Percentiles rank a stretch among this genome's conserved stretches.
Evolutionary conservation across 2,113 vertebrate species (phyloP).

Genomic region (Psophia crepitans): DNA sequence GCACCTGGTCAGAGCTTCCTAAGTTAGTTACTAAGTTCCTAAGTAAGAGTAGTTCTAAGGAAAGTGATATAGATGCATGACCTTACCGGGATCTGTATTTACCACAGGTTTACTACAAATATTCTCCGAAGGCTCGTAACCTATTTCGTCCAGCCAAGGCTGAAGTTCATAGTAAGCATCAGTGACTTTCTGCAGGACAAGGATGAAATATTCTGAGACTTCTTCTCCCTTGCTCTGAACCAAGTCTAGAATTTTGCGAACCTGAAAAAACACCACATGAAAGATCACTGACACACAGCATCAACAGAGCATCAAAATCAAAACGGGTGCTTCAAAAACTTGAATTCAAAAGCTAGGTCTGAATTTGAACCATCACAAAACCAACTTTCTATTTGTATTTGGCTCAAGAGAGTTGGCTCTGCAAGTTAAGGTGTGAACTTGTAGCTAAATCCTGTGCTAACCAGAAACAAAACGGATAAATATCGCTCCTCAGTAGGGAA

Average conservation of each 20-base stretch:
- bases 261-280: constrained; percentile 66
- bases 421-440: background rate
- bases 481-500: background rate
- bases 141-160: constrained; percentile 85
- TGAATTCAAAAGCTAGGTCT: background rate
- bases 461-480: background rate
- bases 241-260: constrained; percentile 90
- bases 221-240: constrained; percentile 94
- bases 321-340: background rate
- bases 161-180: constrained; percentile 89
- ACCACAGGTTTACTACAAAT: constrained; percentile 75
- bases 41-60: background rate
- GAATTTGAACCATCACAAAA: background rate
- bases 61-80: background rate
- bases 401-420: background rate
- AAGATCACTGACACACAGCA: background rate
- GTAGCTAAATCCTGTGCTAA: background rate
- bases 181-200: constrained; percentile 80
- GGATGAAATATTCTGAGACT: constrained; percentile 84
- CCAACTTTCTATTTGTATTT: background rate
- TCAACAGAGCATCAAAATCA: background rate
- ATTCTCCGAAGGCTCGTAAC: constrained; percentile 75
- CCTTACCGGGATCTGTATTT: constrained; percentile 92
- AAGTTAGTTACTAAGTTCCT: background rate
- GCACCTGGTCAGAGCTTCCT: background rate